A percentile compares a stretch with the other conserved stretches of the same genome.
phyloP scores from a whole-genome alignment of 2,888 invertebrate genomes.

The Tinea trinotella region DNA sequence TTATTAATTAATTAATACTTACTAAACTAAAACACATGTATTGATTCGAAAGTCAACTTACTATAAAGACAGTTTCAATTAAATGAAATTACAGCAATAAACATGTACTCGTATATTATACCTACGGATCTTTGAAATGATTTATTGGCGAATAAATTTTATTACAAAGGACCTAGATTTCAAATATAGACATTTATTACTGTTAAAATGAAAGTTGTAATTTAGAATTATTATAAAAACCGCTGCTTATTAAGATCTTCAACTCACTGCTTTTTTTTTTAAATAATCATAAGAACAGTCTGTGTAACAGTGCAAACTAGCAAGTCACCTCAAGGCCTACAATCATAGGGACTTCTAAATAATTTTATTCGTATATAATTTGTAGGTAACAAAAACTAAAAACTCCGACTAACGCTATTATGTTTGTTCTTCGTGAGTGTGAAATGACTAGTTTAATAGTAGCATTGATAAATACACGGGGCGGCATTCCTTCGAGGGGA shows the following conservation, averaged over 20 bases:
- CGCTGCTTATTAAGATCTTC: conserved; percentile 3
- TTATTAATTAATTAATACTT: too few species aligned
- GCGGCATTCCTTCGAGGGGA: not conserved
- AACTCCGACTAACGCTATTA: conserved; percentile 64
- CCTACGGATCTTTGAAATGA: too few species aligned
- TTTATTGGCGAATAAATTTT: not conserved
- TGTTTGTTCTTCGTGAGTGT: conserved; percentile 57
- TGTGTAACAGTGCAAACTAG: conserved; percentile 30
- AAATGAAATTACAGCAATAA: not conserved
- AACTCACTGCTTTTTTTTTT: not conserved
- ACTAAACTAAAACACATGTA: too few species aligned
- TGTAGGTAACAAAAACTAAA: conserved; percentile 54
- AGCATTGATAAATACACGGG: conserved; percentile 20
- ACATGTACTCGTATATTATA: not conserved
- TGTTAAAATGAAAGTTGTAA: not conserved
- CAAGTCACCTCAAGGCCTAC: conserved; percentile 49
- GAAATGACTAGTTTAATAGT: conserved; percentile 65
- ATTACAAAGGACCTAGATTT: conserved; percentile 5
- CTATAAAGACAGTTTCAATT: not conserved
- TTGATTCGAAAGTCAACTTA: too few species aligned
- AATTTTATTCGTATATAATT: conserved; percentile 63
- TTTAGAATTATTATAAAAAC: not conserved
- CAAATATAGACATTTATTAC: not conserved
- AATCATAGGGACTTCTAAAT: conserved; percentile 63
- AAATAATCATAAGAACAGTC: not conserved